Evolutionary conservation across 1,140 invertebrate genomes (phyloP).

Genomic region (Eriosoma lanigerum): DNA sequence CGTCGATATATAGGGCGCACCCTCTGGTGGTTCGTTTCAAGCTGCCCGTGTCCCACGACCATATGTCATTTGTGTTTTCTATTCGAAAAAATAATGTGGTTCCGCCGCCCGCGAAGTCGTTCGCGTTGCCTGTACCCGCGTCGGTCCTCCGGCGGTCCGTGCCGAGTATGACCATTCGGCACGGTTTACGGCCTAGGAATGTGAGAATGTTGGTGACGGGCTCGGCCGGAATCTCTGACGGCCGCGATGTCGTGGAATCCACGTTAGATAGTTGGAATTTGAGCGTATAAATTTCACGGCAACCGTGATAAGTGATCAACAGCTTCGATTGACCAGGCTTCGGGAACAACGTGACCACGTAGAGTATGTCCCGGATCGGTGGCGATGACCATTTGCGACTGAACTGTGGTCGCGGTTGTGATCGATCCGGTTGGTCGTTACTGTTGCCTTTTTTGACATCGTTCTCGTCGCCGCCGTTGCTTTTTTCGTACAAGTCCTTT

Average conservation of each 20-base stretch:
- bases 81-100: slow-evolving; percentile 3
- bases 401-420: neutral
- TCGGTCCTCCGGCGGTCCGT: neutral
- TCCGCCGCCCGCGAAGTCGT: neutral
- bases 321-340: neutral
- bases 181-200: neutral
- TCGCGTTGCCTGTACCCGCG: neutral
- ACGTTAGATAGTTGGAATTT: neutral
- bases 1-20: neutral
- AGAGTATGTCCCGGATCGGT: neutral
- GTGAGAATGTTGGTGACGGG: neutral
- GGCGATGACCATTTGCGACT: neutral
- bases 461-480: neutral
- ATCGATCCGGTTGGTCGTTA: neutral
- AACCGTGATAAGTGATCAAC: slow-evolving; percentile 9
- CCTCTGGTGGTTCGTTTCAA: neutral
- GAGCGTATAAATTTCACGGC: slow-evolving; percentile 1
- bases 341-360: neutral
- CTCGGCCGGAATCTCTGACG: neutral
- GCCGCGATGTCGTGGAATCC: neutral
- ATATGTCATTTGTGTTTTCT: slow-evolving; percentile 30
- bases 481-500: neutral
- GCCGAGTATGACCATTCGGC: slow-evolving; percentile 15
- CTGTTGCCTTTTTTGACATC: neutral
- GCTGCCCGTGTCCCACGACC: slow-evolving; percentile 9